phyloP scores from a whole-genome alignment of 2,888 invertebrate species.

The Stictocephala bisonia region DNA sequence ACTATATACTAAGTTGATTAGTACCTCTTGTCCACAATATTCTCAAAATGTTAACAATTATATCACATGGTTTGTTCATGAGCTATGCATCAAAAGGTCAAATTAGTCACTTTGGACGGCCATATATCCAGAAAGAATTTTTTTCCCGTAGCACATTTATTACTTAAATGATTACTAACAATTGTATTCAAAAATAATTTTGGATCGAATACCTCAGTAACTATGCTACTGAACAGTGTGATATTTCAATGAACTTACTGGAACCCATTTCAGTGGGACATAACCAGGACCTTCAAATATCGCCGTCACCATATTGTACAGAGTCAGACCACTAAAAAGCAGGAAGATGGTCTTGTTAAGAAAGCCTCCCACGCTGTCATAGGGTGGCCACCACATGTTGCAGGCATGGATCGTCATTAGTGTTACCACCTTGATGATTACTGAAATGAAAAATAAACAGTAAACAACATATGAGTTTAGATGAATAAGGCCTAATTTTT shows the following conservation, averaged over 20 bases:
- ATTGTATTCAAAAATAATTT: too few species aligned
- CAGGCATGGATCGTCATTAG: slow-evolving; percentile 84
- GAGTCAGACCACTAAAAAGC: slow-evolving; percentile 79
- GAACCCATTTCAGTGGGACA: slow-evolving; percentile 86
- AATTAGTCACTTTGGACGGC: too few species aligned
- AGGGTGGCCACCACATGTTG: slow-evolving; percentile 90
- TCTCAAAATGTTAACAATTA: too few species aligned
- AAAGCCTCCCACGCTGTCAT: slow-evolving; percentile 74
- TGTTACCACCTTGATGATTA: slow-evolving; percentile 88
- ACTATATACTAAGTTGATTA: too few species aligned
- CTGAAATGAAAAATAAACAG: slow-evolving; percentile 67
- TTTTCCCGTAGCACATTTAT: too few species aligned
- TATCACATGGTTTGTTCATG: too few species aligned
- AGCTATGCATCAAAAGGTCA: too few species aligned
- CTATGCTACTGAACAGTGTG: too few species aligned
- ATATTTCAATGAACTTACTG: slow-evolving; percentile 79
- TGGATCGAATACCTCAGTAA: too few species aligned
- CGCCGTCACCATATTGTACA: slow-evolving; percentile 92
- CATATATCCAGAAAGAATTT: too few species aligned
- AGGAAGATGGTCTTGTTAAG: slow-evolving; percentile 82
- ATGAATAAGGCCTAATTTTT: background rate
- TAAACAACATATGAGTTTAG: slow-evolving; percentile 33
- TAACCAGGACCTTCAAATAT: slow-evolving; percentile 92
- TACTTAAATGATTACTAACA: too few species aligned
- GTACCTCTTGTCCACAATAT: too few species aligned